phyloP scores from a whole-genome alignment of 2,113 vertebrate genomes.

The Pogonocichla stellata region DNA sequence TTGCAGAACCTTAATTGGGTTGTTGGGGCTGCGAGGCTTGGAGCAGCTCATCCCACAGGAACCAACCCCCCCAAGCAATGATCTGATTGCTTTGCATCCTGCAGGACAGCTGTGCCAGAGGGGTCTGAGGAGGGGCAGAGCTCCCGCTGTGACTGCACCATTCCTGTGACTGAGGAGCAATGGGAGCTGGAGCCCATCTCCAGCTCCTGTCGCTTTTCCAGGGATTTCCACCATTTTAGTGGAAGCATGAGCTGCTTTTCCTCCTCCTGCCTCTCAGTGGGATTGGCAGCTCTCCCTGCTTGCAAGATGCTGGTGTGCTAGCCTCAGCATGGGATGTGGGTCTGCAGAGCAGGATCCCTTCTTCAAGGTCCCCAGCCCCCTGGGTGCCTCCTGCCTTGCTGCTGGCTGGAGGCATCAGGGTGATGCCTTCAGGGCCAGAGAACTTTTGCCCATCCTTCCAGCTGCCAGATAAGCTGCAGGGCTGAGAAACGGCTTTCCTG shows the following conservation, averaged over 20 bases:
- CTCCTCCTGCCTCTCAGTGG: neutral
- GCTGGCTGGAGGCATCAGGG: neutral
- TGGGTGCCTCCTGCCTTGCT: neutral
- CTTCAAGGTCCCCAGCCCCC: neutral
- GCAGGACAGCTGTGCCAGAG: rapidly evolving
- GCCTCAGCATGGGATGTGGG: neutral
- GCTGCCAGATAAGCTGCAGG: neutral
- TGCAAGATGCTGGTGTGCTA: rapidly evolving
- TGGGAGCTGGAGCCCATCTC: neutral
- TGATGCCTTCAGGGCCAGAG: neutral
- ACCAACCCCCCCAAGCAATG: neutral
- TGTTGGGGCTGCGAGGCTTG: neutral
- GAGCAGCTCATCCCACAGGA: neutral
- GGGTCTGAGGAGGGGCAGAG: rapidly evolving
- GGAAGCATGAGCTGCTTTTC: neutral
- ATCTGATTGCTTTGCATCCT: rapidly evolving
- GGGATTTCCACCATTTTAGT: neutral
- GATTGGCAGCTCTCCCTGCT: neutral
- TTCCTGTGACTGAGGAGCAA: no score
- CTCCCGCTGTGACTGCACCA: neutral
- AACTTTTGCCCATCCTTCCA: neutral
- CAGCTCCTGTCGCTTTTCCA: neutral
- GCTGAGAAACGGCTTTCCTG: neutral
- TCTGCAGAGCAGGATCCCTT: neutral
- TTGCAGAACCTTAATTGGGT: neutral